Evolutionary conservation across 2,797 vertebrate species (phyloP), one percentile per base, ranked within the genome.

Genomic region (Lacerta viridis): DNA sequence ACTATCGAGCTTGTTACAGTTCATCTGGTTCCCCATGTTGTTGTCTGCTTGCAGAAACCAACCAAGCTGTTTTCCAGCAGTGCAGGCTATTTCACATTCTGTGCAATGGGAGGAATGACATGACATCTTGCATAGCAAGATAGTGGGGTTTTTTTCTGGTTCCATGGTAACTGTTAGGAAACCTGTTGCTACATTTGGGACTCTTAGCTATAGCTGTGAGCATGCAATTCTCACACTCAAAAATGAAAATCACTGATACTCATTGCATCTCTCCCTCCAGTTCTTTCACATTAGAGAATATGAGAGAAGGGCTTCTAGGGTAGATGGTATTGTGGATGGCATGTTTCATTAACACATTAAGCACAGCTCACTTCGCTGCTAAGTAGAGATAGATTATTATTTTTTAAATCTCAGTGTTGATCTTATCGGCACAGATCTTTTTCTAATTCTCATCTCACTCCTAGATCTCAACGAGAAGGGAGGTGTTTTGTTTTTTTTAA

Each of bases 281-380:
- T 33, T 29, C 13, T 50, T 84, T 50, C 46, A 27, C 33, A 46
- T n/a, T 25, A 68, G 33, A 85, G 43, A 82, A 17, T 13, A 72
- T 36, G 8, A 33, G 61, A 69, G 50, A 85, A 55, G 5, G 13
- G 25, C 61, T 82, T 69, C 18, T 33, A 20, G 46, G 11, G 4
- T 39, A 66, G 11, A 80, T 55, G 61, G 20, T 29, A 86, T 43
- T 33, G 81, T 81, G 80, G 46, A 82, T 50, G 17, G 41, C 27
- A 88, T 64, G 17, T 85, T 74, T 66, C 83, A 75, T 89, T 64
- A 64, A 18, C 50, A 80, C 33, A 50, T 85, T 85, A 89, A 85
- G 59, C 71, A 55, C 59, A 88, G 83, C 10, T 89, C 77, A 80
- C 43, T 89, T 81, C n/a, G 11, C 59, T 74, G 77, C 43, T 80